A percentile compares a stretch with the other conserved stretches of the same genome.
These are phyloP conservation scores for Cheirogaleus medius DNA, from an alignment of 2,113 vertebrate genomes.

Conservation along the genomic window DNA sequence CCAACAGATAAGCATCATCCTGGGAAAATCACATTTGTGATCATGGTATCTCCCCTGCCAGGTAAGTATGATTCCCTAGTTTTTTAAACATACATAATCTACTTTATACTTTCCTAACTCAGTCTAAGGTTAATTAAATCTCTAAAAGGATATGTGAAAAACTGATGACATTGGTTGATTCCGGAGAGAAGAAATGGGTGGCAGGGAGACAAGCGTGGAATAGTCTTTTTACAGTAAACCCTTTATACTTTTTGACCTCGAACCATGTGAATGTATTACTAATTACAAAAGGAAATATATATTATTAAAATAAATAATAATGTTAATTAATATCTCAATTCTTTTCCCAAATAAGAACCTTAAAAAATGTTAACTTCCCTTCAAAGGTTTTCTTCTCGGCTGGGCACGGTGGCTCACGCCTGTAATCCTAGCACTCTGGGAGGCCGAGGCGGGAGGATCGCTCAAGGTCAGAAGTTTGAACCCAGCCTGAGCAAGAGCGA, in stretches of 20 bases:
- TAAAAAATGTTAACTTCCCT: not conserved
- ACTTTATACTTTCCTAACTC: not conserved
- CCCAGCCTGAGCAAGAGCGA: no score
- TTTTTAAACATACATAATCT: no score
- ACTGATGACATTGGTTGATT: not conserved
- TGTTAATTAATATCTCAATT: not conserved
- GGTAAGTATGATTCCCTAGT: no score
- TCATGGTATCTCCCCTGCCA: no score
- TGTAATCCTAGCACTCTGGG: no score
- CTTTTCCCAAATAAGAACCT: not conserved
- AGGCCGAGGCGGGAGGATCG: no score
- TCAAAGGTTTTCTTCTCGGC: not conserved
- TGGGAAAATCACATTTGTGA: no score
- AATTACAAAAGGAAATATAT: not conserved
- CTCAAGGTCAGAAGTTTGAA: no score
- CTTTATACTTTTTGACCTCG: not conserved
- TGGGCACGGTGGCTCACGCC: no score
- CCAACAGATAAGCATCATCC: no score
- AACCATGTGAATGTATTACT: not conserved
- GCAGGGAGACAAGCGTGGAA: not conserved
- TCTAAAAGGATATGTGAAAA: not conserved
- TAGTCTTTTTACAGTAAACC: not conserved
- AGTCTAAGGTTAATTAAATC: not conserved
- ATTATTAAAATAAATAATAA: not conserved
- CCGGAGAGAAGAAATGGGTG: not conserved